These are phyloP conservation scores for Lophura swinhoii DNA, from an alignment of 2,797 vertebrate species.

Conservation along the genomic window DNA sequence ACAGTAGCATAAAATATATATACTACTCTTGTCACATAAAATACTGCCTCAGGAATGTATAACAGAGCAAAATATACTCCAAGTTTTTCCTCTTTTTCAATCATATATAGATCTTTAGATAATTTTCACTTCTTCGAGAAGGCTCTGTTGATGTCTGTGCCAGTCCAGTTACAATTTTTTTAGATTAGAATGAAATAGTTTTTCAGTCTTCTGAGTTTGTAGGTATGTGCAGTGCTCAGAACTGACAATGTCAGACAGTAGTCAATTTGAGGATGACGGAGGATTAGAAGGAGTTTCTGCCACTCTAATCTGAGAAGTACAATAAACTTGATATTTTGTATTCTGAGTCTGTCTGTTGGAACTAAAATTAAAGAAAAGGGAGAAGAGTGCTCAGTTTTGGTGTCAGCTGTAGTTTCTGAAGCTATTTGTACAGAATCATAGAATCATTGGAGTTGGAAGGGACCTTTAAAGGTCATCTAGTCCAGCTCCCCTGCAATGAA, in stretches of 20 bases:
- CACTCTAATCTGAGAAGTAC: neutral
- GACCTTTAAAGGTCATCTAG: no score
- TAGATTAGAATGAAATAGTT: conserved; percentile 32
- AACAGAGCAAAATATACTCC: neutral
- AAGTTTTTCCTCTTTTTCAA: neutral
- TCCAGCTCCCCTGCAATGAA: no score
- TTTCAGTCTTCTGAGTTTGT: conserved; percentile 1
- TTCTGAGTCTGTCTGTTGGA: conserved; percentile 29
- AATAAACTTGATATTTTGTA: conserved; percentile 29
- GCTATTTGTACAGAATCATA: neutral
- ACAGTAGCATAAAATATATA: neutral
- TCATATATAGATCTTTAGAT: neutral
- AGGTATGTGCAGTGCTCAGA: neutral
- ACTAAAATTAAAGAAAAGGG: conserved; percentile 19
- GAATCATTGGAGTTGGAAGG: no score
- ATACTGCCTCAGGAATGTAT: neutral
- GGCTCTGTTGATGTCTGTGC: neutral
- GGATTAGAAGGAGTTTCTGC: conserved; percentile 59
- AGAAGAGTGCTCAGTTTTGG: neutral
- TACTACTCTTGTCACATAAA: neutral
- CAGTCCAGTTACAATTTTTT: neutral
- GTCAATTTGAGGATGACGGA: conserved; percentile 46
- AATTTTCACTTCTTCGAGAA: neutral
- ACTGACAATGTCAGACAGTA: conserved; percentile 31
- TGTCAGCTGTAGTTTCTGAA: conserved; percentile 15